phyloP scores from a whole-genome alignment of 1,140 invertebrate species.

The Colletes gigas region DNA sequence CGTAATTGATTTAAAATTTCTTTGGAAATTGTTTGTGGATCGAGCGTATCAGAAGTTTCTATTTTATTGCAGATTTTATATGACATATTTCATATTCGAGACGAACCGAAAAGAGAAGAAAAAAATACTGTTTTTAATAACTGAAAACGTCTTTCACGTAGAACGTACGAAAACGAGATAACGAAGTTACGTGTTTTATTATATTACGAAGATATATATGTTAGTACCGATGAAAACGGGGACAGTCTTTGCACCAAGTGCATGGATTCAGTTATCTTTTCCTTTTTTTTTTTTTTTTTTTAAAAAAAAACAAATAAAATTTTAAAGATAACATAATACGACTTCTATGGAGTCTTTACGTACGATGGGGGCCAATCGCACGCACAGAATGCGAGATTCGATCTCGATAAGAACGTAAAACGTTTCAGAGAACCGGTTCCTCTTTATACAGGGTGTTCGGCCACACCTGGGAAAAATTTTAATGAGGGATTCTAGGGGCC shows the following conservation, averaged over 20 bases:
- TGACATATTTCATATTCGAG: conserved; percentile 35
- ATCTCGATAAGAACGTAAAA: conserved; percentile 33
- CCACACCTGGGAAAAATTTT: too few relatives aligned
- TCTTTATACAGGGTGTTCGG: conserved; percentile 13
- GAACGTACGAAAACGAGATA: conserved; percentile 23
- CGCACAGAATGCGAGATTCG: conserved; percentile 35
- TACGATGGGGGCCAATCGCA: conserved; percentile 46
- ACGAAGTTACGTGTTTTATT: conserved; percentile 38
- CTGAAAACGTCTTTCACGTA: conserved; percentile 33
- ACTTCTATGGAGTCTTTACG: conserved; percentile 46
- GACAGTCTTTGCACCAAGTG: conserved; percentile 38
- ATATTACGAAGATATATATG: conserved; percentile 25
- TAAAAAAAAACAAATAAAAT: conserved; percentile 40
- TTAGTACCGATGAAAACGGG: conserved; percentile 23
- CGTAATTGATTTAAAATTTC: conserved; percentile 50
- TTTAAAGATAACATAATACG: conserved; percentile 34
- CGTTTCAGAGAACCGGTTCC: conserved; percentile 35
- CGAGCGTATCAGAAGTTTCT: conserved; percentile 69
- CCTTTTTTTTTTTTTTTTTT: conserved; percentile 36
- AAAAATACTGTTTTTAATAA: neutral
- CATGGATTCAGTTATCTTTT: conserved; percentile 46
- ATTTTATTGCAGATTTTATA: conserved; percentile 73
- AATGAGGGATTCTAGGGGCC: too few relatives aligned
- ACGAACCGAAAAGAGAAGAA: neutral
- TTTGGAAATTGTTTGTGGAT: conserved; percentile 66